Evolutionary conservation across 2,113 vertebrate species (phyloP).

Genomic region (Lipophrys pholis): DNA sequence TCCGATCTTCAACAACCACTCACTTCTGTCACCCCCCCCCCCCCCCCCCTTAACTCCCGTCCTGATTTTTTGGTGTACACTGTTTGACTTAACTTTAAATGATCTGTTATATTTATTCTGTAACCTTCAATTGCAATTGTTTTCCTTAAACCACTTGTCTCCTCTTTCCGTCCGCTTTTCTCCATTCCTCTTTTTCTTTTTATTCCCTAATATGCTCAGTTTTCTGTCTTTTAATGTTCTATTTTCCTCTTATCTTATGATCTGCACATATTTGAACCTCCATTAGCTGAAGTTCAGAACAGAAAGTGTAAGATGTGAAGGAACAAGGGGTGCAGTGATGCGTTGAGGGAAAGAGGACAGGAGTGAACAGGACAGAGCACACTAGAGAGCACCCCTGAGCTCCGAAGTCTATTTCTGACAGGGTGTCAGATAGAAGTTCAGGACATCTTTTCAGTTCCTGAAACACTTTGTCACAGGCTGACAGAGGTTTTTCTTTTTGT

Average conservation of each 20-base stretch:
- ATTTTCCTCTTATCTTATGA: not conserved
- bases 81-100: not conserved
- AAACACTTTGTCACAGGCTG: not conserved
- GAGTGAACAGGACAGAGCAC: conserved; percentile 42
- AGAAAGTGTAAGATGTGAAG: conserved; percentile 1
- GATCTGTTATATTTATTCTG: not conserved
- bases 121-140: not conserved
- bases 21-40: too few relatives aligned
- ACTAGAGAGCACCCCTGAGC: conserved; percentile 57
- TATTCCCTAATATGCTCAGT: too few relatives aligned
- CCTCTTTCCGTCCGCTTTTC: too few relatives aligned
- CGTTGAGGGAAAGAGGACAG: conserved; percentile 54
- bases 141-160: too few relatives aligned
- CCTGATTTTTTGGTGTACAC: not conserved
- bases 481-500: conserved; percentile 7
- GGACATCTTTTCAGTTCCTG: conserved; percentile 53
- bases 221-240: not conserved
- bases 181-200: not conserved
- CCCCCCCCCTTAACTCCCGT: too few relatives aligned
- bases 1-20: conserved; percentile 5
- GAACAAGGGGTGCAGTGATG: conserved; percentile 13
- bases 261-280: not conserved
- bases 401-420: conserved; percentile 61
- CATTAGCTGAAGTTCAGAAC: conserved; percentile 2
- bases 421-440: conserved; percentile 62